Evolutionary conservation across 1,140 invertebrate species (phyloP).

Genomic region (Coptotermes formosanus): DNA sequence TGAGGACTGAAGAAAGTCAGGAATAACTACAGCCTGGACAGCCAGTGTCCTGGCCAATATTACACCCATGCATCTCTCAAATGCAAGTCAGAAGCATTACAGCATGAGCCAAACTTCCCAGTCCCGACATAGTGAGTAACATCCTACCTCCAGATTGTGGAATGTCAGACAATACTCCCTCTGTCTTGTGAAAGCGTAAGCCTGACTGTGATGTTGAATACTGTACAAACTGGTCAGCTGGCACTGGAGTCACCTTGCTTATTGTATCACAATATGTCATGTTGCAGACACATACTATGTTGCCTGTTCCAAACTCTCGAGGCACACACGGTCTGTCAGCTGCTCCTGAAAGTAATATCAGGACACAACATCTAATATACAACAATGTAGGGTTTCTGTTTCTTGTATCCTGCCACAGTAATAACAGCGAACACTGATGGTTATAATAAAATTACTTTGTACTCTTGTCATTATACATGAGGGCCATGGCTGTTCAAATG

Average conservation of each 20-base stretch:
- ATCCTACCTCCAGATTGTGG: neutral
- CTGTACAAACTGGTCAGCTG: constrained; percentile 8
- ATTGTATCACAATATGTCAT: constrained; percentile 28
- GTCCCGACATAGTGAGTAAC: no score
- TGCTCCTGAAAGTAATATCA: constrained; percentile 3
- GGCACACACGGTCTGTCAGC: constrained; percentile 21
- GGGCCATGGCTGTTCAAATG: no score
- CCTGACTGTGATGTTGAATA: constrained; percentile 21
- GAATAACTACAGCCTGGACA: no score
- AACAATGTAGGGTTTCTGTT: neutral
- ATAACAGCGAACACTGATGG: neutral
- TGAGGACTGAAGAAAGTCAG: no score
- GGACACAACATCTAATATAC: neutral
- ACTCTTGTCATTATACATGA: neutral
- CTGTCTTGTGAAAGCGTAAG: constrained; percentile 26
- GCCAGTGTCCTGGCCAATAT: no score
- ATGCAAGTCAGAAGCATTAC: no score
- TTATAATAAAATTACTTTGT: neutral
- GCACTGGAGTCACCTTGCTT: neutral
- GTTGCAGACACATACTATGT: constrained; percentile 28
- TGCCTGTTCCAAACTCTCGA: neutral
- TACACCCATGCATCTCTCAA: no score
- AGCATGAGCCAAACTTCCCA: no score
- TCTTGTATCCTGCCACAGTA: neutral
- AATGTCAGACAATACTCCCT: neutral